Evolutionary conservation across 2,797 vertebrate genomes (phyloP), one percentile per base, ranked within the genome.

Genomic region (Leucoraja ocellata): DNA sequence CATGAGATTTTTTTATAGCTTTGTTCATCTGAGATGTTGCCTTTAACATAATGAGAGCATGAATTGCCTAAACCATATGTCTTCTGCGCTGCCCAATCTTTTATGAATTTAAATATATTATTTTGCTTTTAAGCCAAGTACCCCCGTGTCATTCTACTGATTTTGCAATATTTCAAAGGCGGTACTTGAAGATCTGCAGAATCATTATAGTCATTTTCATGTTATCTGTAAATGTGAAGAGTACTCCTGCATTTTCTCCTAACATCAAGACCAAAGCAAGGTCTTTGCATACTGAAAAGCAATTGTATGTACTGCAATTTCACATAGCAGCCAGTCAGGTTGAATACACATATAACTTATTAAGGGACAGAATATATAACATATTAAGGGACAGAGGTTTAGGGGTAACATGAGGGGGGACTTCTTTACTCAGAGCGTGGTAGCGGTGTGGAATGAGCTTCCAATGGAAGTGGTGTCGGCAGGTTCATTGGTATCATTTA

Each of bases 261-360:
- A 25, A 61, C 54, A 63, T 63, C 6, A n/a, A 65, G 61, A 2
- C 58, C 54, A 86, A 86, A 86, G 11, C 58, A 16, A 86, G 8
- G 63, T 10, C 61, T 16, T 32, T 65, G 9, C 14, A 36, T 65
- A n/a, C 7, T 6, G 46, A 68, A 32, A 90, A 93, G 93, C 93
- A 83, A 93, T 93, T 65, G 36, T 65, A 11, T 0, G 0, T 7
- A 28, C 13, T 93, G 93, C 91, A 88, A 1, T 39, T 32, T 77
- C 94, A 13, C 16, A 23, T 28, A 0, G 0, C 14, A 73, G 8
- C 16, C 23, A 39, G 39, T 25, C 10, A 0, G 8, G 65, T 28
- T 76, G 23, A 46, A 77, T 14, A 65, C 9, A n/a, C 61, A 63
- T 32, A n/a, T 39, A 65, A 1, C n/a, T n/a, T n/a, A n/a, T n/a